Evolutionary conservation across 2,888 invertebrate species (phyloP).

Genomic region (Coelopa pilipes): DNA sequence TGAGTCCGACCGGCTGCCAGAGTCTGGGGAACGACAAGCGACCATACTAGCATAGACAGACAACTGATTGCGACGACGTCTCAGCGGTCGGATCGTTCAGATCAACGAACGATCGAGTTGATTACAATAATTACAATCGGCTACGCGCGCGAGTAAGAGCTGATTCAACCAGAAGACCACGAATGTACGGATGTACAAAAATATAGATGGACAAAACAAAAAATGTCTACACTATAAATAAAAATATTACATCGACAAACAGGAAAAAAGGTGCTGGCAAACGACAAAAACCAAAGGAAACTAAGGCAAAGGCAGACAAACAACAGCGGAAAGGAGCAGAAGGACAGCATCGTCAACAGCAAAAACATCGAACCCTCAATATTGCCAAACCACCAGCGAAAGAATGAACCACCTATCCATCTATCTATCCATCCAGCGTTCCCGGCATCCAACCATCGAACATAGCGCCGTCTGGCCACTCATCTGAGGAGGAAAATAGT

Average conservation of each 20-base stretch:
- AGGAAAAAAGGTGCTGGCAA: conserved; percentile 24
- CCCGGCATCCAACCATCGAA: conserved; percentile 18
- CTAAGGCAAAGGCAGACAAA: neutral
- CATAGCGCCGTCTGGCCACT: conserved; percentile 1
- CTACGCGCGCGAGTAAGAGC: conserved; percentile 55
- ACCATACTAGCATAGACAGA: neutral
- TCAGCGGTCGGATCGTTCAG: conserved; percentile 17
- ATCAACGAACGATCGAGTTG: conserved; percentile 51
- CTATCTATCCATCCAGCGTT: conserved; percentile 4
- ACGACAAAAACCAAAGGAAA: conserved; percentile 6
- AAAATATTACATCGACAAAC: conserved; percentile 24
- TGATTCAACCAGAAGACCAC: conserved; percentile 24
- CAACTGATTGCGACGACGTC: neutral
- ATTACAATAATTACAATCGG: conserved; percentile 65
- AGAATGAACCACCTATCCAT: neutral
- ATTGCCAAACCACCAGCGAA: neutral
- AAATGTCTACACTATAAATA: conserved; percentile 16
- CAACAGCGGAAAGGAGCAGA: neutral
- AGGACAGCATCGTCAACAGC: conserved; percentile 8
- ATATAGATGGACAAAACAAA: neutral
- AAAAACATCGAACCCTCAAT: conserved; percentile 27
- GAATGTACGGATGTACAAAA: neutral
- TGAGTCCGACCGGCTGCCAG: conserved; percentile 36
- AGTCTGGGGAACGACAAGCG: conserved; percentile 21
- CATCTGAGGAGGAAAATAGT: neutral